These are phyloP conservation scores for Kryptolebias marmoratus DNA, from an alignment of 2,113 vertebrate species.

Conservation along the genomic window DNA sequence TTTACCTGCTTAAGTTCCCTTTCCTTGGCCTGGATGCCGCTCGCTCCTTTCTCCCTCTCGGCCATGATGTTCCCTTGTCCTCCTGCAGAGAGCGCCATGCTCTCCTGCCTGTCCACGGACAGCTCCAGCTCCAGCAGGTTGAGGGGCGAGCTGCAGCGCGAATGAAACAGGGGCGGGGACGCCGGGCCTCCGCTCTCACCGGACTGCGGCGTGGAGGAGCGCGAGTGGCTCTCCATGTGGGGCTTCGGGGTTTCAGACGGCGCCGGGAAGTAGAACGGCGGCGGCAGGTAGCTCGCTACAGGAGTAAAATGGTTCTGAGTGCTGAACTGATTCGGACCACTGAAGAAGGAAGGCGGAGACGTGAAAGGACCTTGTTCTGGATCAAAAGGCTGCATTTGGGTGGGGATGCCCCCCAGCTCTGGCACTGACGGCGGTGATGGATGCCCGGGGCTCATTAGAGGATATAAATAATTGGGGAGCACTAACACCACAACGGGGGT, in stretches of 20 bases:
- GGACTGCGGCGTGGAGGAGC: slow-evolving; percentile 82
- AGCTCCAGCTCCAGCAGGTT: slow-evolving; percentile 94
- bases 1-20: slow-evolving; percentile 78
- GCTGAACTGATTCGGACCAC: slow-evolving; percentile 58
- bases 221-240: slow-evolving; percentile 67
- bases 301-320: slow-evolving; percentile 49
- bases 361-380: slow-evolving; percentile 45
- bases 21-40: slow-evolving; percentile 58
- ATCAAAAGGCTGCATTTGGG: slow-evolving; percentile 51
- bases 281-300: slow-evolving; percentile 52
- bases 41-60: slow-evolving; percentile 69
- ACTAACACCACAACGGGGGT: slow-evolving; percentile 88
- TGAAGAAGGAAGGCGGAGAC: slow-evolving; percentile 44
- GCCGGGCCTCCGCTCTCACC: slow-evolving; percentile 70
- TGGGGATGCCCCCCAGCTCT: slow-evolving; percentile 62
- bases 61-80: slow-evolving; percentile 46
- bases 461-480: slow-evolving; percentile 86
- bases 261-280: slow-evolving; percentile 72
- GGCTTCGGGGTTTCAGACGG: slow-evolving; percentile 72
- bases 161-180: slow-evolving; percentile 89
- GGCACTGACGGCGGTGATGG: slow-evolving; percentile 74
- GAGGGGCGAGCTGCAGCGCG: slow-evolving; percentile 92
- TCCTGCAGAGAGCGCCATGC: slow-evolving; percentile 38
- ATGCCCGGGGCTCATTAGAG: slow-evolving; percentile 68
- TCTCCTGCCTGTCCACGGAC: slow-evolving; percentile 73